phyloP scores from a whole-genome alignment of 2,113 vertebrate genomes.

The Chaenogobius annularis region DNA sequence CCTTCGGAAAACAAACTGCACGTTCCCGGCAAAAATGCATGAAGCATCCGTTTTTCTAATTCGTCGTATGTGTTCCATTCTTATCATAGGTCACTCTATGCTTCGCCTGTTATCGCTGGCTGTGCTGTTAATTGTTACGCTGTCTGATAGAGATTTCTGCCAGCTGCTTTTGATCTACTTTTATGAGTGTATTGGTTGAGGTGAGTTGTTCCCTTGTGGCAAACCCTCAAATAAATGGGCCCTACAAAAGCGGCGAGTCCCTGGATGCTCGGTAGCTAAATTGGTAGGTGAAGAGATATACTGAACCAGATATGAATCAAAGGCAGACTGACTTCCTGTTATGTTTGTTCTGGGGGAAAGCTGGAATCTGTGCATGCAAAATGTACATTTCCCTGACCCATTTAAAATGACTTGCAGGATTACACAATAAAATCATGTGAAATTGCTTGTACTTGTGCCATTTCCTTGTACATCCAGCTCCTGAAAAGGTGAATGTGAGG shows the following conservation, averaged over 20 bases:
- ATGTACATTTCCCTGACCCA: conserved; percentile 19
- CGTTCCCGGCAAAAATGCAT: conserved; percentile 11
- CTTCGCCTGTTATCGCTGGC: conserved; percentile 22
- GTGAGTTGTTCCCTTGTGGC: not conserved
- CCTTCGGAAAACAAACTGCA: conserved; percentile 4
- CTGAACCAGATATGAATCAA: conserved; percentile 5
- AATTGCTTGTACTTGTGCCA: not conserved
- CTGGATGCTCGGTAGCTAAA: conserved; percentile 3
- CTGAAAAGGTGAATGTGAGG: conserved; percentile 5
- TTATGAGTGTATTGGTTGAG: conserved; percentile 18
- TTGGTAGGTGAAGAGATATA: conserved; percentile 11
- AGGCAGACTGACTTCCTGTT: not conserved
- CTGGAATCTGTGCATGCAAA: not conserved
- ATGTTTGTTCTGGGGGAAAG: conserved; percentile 1
- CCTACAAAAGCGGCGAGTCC: not conserved
- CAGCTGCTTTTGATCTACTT: conserved; percentile 39
- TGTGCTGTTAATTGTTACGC: conserved; percentile 33
- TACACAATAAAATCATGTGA: not conserved
- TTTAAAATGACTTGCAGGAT: not conserved
- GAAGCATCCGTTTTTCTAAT: conserved; percentile 19
- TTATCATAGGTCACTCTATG: conserved; percentile 11
- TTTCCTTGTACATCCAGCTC: not conserved
- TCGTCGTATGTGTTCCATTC: not conserved
- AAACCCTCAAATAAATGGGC: conserved; percentile 13
- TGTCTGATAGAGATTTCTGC: conserved; percentile 31